These are phyloP conservation scores for Pediacus dermestoides DNA, from an alignment of 2,888 invertebrate species.

Conservation along the genomic window DNA sequence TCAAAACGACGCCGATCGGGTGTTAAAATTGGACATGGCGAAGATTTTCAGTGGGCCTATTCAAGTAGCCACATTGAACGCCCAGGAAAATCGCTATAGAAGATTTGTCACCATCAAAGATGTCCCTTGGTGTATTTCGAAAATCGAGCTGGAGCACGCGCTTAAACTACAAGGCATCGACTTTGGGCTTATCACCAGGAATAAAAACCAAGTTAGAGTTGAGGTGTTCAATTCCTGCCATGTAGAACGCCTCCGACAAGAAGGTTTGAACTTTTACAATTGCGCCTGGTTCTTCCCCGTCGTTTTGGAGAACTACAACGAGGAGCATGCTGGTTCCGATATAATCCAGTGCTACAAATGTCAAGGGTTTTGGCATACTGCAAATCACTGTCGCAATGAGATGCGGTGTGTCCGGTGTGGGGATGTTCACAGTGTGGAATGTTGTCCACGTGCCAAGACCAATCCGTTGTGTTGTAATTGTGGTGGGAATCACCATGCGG, in stretches of 20 bases:
- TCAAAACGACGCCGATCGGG: constrained; percentile 47
- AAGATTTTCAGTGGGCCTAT: constrained; percentile 48
- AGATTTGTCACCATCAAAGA: constrained; percentile 49
- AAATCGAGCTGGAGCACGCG: constrained; percentile 50
- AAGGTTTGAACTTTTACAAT: constrained; percentile 53
- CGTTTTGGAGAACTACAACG: constrained; percentile 14
- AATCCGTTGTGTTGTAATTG: constrained; percentile 55
- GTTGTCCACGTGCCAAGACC: constrained; percentile 51
- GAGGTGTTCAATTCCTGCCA: constrained; percentile 49
- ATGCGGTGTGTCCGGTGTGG: constrained; percentile 55
- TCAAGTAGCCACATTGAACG: constrained; percentile 49
- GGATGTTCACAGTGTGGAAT: constrained; percentile 52
- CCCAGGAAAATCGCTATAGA: constrained; percentile 45
- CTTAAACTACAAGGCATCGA: constrained; percentile 49
- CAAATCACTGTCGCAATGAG: constrained; percentile 49
- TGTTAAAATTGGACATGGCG: constrained; percentile 47
- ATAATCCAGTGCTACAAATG: constrained; percentile 54
- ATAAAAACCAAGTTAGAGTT: constrained; percentile 34
- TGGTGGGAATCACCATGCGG: constrained; percentile 55
- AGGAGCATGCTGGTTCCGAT: constrained; percentile 38
- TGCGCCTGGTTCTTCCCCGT: constrained; percentile 45
- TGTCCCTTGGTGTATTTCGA: constrained; percentile 53
- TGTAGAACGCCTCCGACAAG: constrained; percentile 48
- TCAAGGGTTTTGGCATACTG: constrained; percentile 57
- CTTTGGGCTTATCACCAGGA: constrained; percentile 46